Evolutionary conservation across 2,797 vertebrate species (phyloP), one percentile per base, ranked within the genome.

Genomic region (Acanthurus tractus): DNA sequence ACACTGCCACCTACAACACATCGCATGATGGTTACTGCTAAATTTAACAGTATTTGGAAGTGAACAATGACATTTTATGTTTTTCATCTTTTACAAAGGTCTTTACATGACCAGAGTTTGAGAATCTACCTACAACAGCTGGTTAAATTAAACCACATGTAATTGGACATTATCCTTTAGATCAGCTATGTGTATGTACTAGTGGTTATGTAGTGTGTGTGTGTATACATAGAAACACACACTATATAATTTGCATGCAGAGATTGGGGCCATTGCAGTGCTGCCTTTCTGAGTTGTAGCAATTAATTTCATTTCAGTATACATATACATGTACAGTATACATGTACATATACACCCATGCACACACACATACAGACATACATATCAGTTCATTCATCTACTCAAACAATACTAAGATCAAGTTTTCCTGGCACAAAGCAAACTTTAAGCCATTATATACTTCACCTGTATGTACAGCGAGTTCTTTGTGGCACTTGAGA

Each of bases 401-500:
- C 3, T 29, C 0, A 29, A 29, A 29, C 25, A 29, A 29, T 29
- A 29, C 25, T 29, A 29, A 29, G 25, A 17, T 53, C 5, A 69
- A 58, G 54, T 36, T 25, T 17, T 52, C 54, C 23, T 46, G 14
- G 3, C 50, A 59, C 40, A 55, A 22, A 64, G 34, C 64, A 63
- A 10, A 59, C 66, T 55, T 55, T 6, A 45, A 71, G 12, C n/a
- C 65, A 64, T 23, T 70, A 46, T 42, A 42, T 40, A 69, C 50
- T 73, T 22, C 74, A 73, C 59, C 50, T 69, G 42, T 75, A 55
- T 45, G 22, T 78, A 74, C 17, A 18, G 23, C 23, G 53, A 29
- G 54, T 13, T 55, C 48, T 72, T 20, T 29, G 45, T 53, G 45
- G 48, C 65, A 71, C 72, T 83, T 74, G 40, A 82, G 64, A 85